These are phyloP conservation scores for Norana najaformis DNA, from an alignment of 2,888 invertebrate species.

Conservation along the genomic window DNA sequence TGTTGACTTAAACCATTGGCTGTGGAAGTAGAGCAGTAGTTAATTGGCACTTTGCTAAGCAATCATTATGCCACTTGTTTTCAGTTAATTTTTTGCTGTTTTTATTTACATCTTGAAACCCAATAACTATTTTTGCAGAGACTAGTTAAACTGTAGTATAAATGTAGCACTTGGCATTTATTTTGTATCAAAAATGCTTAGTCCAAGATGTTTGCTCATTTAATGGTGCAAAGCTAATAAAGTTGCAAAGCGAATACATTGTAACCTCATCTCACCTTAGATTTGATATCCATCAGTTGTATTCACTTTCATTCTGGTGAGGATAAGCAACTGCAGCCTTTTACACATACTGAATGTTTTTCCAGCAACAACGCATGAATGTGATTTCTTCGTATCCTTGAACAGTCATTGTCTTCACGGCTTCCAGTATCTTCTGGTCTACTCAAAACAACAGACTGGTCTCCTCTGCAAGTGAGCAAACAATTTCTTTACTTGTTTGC, in stretches of 20 bases:
- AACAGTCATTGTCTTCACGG: not conserved
- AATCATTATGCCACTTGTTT: no score
- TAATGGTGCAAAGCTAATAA: not conserved
- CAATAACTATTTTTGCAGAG: not conserved
- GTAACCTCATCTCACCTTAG: not conserved
- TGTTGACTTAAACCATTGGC: not conserved
- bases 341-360: not conserved
- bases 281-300: not conserved
- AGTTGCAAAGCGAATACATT: not conserved
- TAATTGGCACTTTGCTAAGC: no score
- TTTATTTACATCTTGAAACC: not conserved
- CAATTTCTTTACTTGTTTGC: not conserved
- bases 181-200: not conserved
- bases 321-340: not conserved
- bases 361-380: not conserved
- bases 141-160: no score
- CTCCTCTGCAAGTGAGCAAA: conserved; percentile 10
- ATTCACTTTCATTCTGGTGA: not conserved
- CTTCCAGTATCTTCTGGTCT: not conserved
- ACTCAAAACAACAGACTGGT: not conserved
- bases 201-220: not conserved
- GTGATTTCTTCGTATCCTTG: not conserved
- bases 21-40: no score
- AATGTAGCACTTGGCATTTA: no score
- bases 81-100: no score